Percentiles rank a stretch among this genome's conserved stretches.
Evolutionary conservation across 2,888 invertebrate genomes (phyloP).

Genomic region (Cephus spinipes): DNA sequence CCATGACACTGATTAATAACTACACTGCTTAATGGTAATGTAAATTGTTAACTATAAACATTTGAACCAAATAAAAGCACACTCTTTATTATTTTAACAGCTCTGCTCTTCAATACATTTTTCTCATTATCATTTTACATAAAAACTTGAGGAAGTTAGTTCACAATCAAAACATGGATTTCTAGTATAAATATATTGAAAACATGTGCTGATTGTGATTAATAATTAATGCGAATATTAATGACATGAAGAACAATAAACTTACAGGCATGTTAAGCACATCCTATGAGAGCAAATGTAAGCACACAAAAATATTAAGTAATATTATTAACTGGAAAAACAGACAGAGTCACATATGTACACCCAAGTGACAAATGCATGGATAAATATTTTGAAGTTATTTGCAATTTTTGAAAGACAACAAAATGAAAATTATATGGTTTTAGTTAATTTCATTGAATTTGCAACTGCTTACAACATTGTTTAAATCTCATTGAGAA

Average conservation of each 20-base stretch:
- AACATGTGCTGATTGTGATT: not conserved
- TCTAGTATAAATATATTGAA: not conserved
- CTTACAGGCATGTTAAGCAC: slow-evolving; percentile 66
- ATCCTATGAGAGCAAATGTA: slow-evolving; percentile 63
- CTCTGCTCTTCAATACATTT: not conserved
- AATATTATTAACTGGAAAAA: slow-evolving; percentile 7
- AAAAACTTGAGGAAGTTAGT: not conserved
- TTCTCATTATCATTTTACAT: not conserved
- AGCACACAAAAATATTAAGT: slow-evolving; percentile 58
- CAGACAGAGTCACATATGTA: slow-evolving; percentile 1
- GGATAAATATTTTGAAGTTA: not conserved
- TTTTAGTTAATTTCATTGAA: not conserved
- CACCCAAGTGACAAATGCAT: not conserved
- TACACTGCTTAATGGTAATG: not conserved
- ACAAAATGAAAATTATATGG: not conserved
- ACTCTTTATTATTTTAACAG: not conserved
- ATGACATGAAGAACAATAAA: slow-evolving; percentile 35
- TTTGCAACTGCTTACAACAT: not conserved
- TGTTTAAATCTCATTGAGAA: not conserved
- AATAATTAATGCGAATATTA: not conserved
- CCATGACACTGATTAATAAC: not conserved
- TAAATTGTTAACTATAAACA: not conserved
- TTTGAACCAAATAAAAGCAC: not conserved
- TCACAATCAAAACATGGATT: not conserved
- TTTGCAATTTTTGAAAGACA: not conserved